These are phyloP conservation scores for Copidosoma floridanum DNA, from an alignment of 1,140 invertebrate species.

Conservation along the genomic window DNA sequence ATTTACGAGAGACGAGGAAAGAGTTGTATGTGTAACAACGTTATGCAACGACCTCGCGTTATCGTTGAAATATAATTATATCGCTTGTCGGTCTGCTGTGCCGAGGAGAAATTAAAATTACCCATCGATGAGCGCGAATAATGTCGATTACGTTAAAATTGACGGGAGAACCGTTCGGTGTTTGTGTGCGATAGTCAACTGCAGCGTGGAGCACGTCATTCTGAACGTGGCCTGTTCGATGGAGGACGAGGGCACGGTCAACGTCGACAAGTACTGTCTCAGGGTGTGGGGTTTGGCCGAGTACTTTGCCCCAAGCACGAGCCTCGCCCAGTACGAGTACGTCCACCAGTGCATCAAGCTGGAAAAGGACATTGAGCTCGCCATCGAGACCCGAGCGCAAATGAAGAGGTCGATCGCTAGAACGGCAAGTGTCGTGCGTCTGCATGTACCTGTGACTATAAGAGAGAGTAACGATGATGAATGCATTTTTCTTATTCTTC, in stretches of 20 bases:
- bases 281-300: slow-evolving; percentile 81
- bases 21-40: no score
- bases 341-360: slow-evolving; percentile 91
- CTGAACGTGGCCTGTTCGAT: slow-evolving; percentile 81
- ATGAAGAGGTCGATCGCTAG: slow-evolving; percentile 66
- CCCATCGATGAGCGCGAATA: no score
- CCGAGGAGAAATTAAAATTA: no score
- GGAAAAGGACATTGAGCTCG: slow-evolving; percentile 85
- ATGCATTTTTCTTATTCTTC: slow-evolving; percentile 5
- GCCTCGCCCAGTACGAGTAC: slow-evolving; percentile 86
- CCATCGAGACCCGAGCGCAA: slow-evolving; percentile 66
- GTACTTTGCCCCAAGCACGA: slow-evolving; percentile 70
- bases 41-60: no score
- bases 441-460: no score
- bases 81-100: no score
- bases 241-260: slow-evolving; percentile 67
- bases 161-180: no score
- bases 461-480: neutral
- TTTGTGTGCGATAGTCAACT: no score
- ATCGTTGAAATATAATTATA: no score
- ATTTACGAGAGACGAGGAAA: no score
- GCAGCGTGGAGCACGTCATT: slow-evolving; percentile 84
- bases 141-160: no score
- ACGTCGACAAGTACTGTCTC: slow-evolving; percentile 66
- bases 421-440: slow-evolving; percentile 66